Conservation (phyloP, 2,797 vertebrate species). For the Sebastes dallii region DNA sequence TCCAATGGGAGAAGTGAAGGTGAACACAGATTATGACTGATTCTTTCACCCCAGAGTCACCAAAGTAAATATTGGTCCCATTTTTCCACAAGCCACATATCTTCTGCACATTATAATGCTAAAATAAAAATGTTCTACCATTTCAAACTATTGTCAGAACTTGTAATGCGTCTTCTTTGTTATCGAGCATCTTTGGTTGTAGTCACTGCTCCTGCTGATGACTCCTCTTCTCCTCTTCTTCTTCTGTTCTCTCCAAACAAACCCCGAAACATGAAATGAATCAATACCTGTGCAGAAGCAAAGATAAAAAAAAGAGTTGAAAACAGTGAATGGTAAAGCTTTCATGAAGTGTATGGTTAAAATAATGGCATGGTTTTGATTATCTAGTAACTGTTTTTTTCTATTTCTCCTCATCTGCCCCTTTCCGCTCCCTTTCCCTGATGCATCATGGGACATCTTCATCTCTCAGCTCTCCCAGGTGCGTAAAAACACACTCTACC, state of each 20-base stretch:
- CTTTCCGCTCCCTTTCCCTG: neutral
- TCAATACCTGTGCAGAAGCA: neutral
- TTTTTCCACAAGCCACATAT: too few relatives aligned
- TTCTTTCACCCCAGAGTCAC: too few relatives aligned
- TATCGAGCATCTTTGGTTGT: too few relatives aligned
- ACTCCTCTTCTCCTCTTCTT: neutral
- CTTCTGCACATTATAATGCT: too few relatives aligned
- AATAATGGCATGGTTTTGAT: neutral
- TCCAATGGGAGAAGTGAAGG: too few relatives aligned
- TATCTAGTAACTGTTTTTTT: conserved; percentile 1
- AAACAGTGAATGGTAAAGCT: neutral
- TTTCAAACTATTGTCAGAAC: too few relatives aligned
- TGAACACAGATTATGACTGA: too few relatives aligned
- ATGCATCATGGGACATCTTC: conserved; percentile 49
- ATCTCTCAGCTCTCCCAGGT: conserved; percentile 80
- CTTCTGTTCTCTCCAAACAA: neutral
- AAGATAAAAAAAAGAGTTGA: neutral
- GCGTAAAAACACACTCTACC: conserved; percentile 44
- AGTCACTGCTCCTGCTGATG: neutral
- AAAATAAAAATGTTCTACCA: too few relatives aligned
- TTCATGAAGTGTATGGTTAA: neutral
- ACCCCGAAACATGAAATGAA: neutral
- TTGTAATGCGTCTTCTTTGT: too few relatives aligned
- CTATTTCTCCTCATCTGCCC: neutral
- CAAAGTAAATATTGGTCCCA: too few relatives aligned